phyloP scores from a whole-genome alignment of 1,140 invertebrate species.

The Drosophila sechellia region DNA sequence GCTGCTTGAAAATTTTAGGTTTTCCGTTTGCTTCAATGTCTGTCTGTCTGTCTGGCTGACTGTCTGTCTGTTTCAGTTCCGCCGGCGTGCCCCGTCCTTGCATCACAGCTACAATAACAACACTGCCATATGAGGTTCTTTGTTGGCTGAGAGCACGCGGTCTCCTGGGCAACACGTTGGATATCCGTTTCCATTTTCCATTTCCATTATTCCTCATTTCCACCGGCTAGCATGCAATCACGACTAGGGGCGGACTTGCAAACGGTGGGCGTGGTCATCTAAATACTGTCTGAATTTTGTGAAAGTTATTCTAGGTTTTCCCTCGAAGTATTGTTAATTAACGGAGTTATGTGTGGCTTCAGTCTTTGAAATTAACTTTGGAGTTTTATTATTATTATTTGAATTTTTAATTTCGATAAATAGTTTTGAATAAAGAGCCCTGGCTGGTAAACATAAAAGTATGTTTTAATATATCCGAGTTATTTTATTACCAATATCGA shows the following conservation, averaged over 20 bases:
- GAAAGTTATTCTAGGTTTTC: slow-evolving; percentile 6
- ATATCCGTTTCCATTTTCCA: slow-evolving; percentile 47
- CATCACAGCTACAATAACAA: slow-evolving; percentile 10
- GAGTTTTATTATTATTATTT: not conserved
- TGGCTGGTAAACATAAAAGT: too few relatives aligned
- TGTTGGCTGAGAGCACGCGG: slow-evolving; percentile 16
- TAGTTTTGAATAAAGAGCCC: too few relatives aligned
- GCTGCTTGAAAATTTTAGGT: slow-evolving; percentile 68
- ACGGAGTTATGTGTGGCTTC: not conserved
- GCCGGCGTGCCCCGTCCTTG: not conserved
- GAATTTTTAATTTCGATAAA: too few relatives aligned
- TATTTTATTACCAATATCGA: too few relatives aligned
- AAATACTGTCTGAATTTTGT: slow-evolving; percentile 20
- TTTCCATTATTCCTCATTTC: slow-evolving; percentile 34
- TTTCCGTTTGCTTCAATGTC: slow-evolving; percentile 29
- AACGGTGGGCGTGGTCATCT: slow-evolving; percentile 25
- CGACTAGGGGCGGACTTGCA: slow-evolving; percentile 6
- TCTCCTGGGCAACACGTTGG: slow-evolving; percentile 48
- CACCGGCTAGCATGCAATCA: slow-evolving; percentile 35
- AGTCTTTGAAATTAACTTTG: not conserved
- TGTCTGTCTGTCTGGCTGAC: not conserved
- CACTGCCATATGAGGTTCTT: slow-evolving; percentile 9
- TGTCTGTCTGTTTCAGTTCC: slow-evolving; percentile 9
- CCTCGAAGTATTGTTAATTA: slow-evolving; percentile 19
- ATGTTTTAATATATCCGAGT: too few relatives aligned